These are phyloP conservation scores for Tragelaphus eurycerus DNA, from an alignment of 2,797 vertebrate species.

Conservation along the genomic window DNA sequence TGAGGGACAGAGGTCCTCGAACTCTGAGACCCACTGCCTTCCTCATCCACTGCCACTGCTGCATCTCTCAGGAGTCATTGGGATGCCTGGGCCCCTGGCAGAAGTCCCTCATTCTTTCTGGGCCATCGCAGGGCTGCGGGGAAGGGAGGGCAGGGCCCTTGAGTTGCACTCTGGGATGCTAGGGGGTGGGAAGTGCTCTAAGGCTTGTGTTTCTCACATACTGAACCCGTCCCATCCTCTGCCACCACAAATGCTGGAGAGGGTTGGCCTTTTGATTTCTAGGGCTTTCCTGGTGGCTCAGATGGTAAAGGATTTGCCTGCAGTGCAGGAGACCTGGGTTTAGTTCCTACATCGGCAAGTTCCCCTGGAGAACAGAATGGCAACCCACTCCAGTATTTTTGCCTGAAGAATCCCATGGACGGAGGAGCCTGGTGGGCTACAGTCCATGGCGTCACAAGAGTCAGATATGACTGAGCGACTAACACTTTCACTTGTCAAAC, in stretches of 20 bases:
- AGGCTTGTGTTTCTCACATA: background rate
- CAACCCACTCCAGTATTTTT: background rate
- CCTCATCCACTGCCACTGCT: background rate
- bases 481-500: background rate
- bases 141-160: background rate
- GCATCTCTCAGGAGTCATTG: background rate
- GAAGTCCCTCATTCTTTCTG: background rate
- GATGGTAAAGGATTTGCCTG: background rate
- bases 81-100: background rate
- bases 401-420: background rate
- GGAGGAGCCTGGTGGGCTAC: background rate
- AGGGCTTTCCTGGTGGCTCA: background rate
- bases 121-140: fast-evolving
- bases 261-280: background rate
- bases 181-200: background rate
- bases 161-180: background rate
- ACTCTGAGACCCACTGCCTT: background rate
- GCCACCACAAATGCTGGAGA: background rate
- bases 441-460: background rate
- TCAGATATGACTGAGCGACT: background rate
- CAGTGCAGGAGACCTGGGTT: background rate
- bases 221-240: fast-evolving
- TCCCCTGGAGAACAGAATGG: background rate
- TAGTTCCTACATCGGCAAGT: background rate
- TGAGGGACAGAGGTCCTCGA: background rate